Percentiles rank a stretch among this genome's conserved stretches.
Conservation (phyloP, 2,797 vertebrate species). For the Adelosebastes latens region DNA sequence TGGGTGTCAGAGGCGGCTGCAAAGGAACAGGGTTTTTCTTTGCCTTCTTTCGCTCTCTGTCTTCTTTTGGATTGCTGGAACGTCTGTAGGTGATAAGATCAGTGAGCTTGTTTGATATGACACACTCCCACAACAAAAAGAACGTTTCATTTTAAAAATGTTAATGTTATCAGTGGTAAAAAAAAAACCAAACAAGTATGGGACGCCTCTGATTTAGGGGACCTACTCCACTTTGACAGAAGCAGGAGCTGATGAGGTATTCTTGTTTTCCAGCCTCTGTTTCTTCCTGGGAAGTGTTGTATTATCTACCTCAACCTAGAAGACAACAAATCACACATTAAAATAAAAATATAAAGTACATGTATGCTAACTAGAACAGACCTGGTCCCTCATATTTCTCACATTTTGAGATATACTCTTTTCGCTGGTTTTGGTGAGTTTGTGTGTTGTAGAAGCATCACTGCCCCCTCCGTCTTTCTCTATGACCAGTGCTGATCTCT, state of each 20-base stretch:
- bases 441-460: conserved; percentile 14
- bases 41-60: conserved; percentile 73
- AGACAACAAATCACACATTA: conserved; percentile 33
- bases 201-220: not conserved
- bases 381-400: conserved; percentile 4
- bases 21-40: conserved; percentile 44
- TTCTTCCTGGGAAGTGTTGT: conserved; percentile 85
- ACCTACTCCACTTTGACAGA: conserved; percentile 87
- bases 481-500: conserved; percentile 57
- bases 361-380: not conserved
- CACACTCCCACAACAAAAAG: not conserved
- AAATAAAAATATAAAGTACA: not conserved
- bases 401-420: conserved; percentile 78
- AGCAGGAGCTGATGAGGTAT: conserved; percentile 67
- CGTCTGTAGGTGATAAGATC: conserved; percentile 47
- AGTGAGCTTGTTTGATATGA: conserved; percentile 4
- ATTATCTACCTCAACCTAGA: conserved; percentile 80
- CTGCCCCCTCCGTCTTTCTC: conserved; percentile 62
- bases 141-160: not conserved
- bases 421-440: conserved; percentile 70
- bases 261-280: conserved; percentile 83
- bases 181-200: not conserved
- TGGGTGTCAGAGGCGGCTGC: conserved; percentile 33
- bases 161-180: not conserved
- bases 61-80: conserved; percentile 67